Evolutionary conservation across 2,113 vertebrate species (phyloP).

Genomic region (Halcyon malimbica): DNA sequence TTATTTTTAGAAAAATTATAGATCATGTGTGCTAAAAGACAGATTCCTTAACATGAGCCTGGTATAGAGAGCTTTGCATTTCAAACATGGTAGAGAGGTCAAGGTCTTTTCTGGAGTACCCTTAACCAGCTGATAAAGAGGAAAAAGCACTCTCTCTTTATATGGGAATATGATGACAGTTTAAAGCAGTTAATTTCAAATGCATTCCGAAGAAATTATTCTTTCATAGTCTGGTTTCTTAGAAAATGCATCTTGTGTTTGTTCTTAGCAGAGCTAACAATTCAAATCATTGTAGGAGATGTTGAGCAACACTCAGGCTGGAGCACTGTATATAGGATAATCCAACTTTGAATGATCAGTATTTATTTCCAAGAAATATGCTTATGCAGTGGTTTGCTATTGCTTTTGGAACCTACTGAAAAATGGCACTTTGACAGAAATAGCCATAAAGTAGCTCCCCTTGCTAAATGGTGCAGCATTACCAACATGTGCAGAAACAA

Average conservation of each 20-base stretch:
- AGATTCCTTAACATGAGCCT: neutral
- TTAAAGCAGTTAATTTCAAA: neutral
- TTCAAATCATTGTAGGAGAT: neutral
- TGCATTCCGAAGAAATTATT: neutral
- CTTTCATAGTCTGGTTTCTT: neutral
- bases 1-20: neutral
- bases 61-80: neutral
- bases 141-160: accelerated
- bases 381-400: neutral
- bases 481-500: neutral
- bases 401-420: neutral
- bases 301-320: neutral
- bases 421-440: neutral
- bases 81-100: neutral
- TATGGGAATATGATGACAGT: neutral
- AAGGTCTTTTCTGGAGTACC: neutral
- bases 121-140: neutral
- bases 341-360: neutral
- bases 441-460: neutral
- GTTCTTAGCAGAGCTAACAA: neutral
- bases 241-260: neutral
- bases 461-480: neutral
- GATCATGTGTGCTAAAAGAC: neutral
- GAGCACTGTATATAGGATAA: neutral
- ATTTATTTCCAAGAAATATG: neutral